Conservation (phyloP, 1,140 invertebrate species). For the Trichoplusia ni region DNA sequence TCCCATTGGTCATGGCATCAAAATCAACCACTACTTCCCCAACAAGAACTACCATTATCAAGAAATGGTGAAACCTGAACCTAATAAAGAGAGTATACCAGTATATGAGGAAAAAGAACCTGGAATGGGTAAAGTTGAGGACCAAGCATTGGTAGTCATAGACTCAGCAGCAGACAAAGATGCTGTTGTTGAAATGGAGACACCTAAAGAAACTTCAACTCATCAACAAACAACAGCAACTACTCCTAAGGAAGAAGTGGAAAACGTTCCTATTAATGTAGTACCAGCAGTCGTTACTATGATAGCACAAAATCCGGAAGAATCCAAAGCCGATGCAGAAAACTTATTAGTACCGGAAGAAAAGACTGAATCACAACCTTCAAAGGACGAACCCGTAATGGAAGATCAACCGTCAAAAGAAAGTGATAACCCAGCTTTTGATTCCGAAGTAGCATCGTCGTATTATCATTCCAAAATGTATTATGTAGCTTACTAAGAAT, state of each 20-base stretch:
- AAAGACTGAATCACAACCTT: conserved; percentile 18
- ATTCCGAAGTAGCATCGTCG: conserved; percentile 69
- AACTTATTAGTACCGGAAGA: conserved; percentile 15
- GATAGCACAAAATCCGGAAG: background rate
- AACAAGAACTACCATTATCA: conserved; percentile 53
- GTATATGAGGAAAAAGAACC: conserved; percentile 44
- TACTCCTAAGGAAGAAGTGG: conserved; percentile 25
- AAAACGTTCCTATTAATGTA: conserved; percentile 42
- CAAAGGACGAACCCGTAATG: conserved; percentile 2
- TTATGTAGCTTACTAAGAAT: conserved; percentile 58
- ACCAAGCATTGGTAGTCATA: conserved; percentile 23
- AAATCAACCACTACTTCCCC: conserved; percentile 71
- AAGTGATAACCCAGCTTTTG: conserved; percentile 46
- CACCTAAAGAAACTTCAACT: conserved; percentile 18
- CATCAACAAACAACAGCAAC: background rate
- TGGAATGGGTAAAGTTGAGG: background rate
- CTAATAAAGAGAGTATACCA: conserved; percentile 37
- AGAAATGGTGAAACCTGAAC: conserved; percentile 32
- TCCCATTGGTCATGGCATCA: conserved; percentile 60
- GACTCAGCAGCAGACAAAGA: conserved; percentile 32
- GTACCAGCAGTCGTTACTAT: conserved; percentile 36
- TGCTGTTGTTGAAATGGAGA: conserved; percentile 9
- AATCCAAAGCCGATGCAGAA: background rate
- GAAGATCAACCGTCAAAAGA: conserved; percentile 25
- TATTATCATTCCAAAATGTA: conserved; percentile 69